Base-by-base conservation (phyloP, 2,888 invertebrate species). In the Cancer borealis region DNA sequence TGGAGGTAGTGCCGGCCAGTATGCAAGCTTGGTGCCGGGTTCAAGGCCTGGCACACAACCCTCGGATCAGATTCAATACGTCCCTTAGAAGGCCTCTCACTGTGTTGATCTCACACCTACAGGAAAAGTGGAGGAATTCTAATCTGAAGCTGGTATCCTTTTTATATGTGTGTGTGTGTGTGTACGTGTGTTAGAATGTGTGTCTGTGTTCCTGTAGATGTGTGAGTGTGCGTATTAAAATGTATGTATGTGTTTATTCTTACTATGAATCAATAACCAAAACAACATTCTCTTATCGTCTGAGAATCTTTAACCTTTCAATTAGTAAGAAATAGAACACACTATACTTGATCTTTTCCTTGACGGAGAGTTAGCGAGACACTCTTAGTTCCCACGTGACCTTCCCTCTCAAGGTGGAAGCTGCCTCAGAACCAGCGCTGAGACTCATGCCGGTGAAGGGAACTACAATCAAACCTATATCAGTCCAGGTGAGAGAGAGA, bases 31-130 rank as follows among this genome's bases (percentile, higher is more conserved):
- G 98, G 98, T 97, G 98, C 96, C 97, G 98, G 96, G 98, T 99
- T 54, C 99, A 99, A 96, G 97, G 97, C 10, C 97, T 98, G 93
- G 98, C 99, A 2, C 99, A 99, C 97, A 99, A 99, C 97, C 99
- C 99, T 49, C 97, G 99, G 96, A 97, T 98, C 6, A 97, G 98
- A 95, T 97, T 98, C 79, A 97, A 97, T 91, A 97, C 98, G 92
- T 98, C 98, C 45, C 97, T 98, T 93, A 98, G 98, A 96, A 97
- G 98, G 95, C 97, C 98, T 89, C 97, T 99, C 12, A 97, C 97
- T 21, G 97, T 97, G 93, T 97, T 99, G 89, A 97, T 99, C 88
- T 97, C 97, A 95, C 98, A 97, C 96, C 97, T 99, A 96, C 97
- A 98, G 96, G 97, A 97, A 95, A 97, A 98, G 96, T 99, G 99